Conservation (phyloP, 2,113 vertebrate genomes). For the Spheniscus mendiculus region DNA sequence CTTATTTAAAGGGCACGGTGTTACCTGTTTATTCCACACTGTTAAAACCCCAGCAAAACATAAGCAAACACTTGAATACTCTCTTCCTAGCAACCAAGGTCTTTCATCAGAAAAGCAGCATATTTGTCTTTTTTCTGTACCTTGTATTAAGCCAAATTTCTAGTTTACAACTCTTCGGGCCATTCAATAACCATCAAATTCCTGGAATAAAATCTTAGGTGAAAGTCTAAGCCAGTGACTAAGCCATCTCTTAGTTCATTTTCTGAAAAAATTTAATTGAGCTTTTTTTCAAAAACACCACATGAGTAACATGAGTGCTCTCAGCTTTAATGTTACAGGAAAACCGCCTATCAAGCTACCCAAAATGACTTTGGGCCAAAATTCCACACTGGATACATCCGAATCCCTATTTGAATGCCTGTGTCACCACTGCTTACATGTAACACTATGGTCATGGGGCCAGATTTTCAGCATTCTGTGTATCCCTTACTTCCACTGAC, state of each 20-base stretch:
- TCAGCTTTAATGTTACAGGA: neutral
- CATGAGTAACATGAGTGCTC: neutral
- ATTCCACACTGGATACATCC: neutral
- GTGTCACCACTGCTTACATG: neutral
- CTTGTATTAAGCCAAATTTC: neutral
- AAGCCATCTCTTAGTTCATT: neutral
- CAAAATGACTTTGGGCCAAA: neutral
- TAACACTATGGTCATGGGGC: neutral
- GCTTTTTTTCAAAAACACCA: neutral
- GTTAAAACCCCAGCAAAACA: conserved; percentile 22
- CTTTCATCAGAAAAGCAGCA: conserved; percentile 16
- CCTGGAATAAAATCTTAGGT: neutral
- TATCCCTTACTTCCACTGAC: neutral
- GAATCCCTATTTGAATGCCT: neutral
- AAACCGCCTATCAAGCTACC: neutral
- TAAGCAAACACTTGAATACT: conserved; percentile 21
- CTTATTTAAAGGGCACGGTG: neutral
- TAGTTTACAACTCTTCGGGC: neutral
- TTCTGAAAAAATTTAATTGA: neutral
- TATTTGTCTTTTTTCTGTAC: neutral
- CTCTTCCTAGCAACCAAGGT: conserved; percentile 74
- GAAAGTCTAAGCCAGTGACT: neutral
- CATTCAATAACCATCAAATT: neutral
- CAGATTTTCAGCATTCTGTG: neutral
- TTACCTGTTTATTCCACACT: conserved; percentile 23